Evolutionary conservation across 2,113 vertebrate genomes (phyloP).

Genomic region (Vombatus ursinus): DNA sequence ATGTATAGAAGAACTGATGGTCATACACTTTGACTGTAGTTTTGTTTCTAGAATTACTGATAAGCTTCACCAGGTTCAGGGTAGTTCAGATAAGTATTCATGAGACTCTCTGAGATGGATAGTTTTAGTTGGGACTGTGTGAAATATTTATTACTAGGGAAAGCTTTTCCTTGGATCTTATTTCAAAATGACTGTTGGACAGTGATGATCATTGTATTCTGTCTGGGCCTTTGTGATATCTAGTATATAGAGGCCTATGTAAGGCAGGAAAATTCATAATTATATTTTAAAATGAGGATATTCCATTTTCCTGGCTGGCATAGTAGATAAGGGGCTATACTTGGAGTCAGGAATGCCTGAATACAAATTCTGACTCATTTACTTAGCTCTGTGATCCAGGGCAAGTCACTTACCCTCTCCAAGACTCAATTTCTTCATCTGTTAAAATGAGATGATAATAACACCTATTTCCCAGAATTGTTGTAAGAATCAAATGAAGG

Average conservation of each 20-base stretch:
- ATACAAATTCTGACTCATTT: neutral
- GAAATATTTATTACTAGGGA: neutral
- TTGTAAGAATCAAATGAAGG: neutral
- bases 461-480: neutral
- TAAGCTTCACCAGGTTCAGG: neutral
- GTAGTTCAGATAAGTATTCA: neutral
- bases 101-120: neutral
- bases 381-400: neutral
- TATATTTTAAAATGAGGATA: neutral
- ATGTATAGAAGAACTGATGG: neutral
- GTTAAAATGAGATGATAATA: neutral
- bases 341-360: neutral
- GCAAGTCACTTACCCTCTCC: neutral
- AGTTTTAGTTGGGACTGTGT: neutral
- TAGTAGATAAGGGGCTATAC: neutral
- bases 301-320: neutral
- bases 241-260: neutral
- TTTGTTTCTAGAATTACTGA: neutral
- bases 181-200: neutral
- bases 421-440: neutral
- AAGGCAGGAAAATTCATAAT: neutral
- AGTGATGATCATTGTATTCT: neutral
- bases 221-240: neutral
- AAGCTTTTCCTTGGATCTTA: neutral
- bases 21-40: neutral